Conservation (phyloP, 2,888 invertebrate genomes). For the Zhuqinia jingwanae region DNA sequence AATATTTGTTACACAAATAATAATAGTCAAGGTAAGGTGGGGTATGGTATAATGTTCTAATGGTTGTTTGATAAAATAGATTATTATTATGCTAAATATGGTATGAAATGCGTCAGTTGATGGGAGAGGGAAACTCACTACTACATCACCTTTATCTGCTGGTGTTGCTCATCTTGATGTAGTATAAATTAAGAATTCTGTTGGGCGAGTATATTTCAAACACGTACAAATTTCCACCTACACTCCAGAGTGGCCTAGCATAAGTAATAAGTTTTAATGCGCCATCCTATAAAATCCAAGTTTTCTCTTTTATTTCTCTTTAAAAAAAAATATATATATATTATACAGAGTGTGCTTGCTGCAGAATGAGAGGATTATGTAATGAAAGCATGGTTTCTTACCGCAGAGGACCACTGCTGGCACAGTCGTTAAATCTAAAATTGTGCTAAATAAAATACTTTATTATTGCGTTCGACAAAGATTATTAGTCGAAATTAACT, state of each 20-base stretch:
- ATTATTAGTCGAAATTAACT: conserved; percentile 48
- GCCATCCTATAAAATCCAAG: neutral
- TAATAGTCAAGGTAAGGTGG: too few species aligned
- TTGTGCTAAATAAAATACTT: conserved; percentile 51
- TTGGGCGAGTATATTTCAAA: neutral
- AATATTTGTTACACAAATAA: too few species aligned
- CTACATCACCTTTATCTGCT: neutral
- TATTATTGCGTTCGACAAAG: conserved; percentile 8
- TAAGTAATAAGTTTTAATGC: conserved; percentile 20
- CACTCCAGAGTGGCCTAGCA: neutral
- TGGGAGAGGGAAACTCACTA: neutral
- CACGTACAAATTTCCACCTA: neutral
- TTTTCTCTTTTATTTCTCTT: too few species aligned
- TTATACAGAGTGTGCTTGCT: neutral
- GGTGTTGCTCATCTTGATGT: neutral
- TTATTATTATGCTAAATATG: too few species aligned
- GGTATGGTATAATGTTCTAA: too few species aligned
- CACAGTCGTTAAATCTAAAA: conserved; percentile 54
- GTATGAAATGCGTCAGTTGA: too few species aligned
- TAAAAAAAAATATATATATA: too few species aligned
- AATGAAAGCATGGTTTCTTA: conserved; percentile 25
- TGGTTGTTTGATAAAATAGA: too few species aligned
- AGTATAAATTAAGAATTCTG: conserved; percentile 42
- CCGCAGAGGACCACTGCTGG: conserved; percentile 38
- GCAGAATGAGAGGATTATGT: neutral